phyloP scores from a whole-genome alignment of 2,113 vertebrate species.

The Scomber japonicus region DNA sequence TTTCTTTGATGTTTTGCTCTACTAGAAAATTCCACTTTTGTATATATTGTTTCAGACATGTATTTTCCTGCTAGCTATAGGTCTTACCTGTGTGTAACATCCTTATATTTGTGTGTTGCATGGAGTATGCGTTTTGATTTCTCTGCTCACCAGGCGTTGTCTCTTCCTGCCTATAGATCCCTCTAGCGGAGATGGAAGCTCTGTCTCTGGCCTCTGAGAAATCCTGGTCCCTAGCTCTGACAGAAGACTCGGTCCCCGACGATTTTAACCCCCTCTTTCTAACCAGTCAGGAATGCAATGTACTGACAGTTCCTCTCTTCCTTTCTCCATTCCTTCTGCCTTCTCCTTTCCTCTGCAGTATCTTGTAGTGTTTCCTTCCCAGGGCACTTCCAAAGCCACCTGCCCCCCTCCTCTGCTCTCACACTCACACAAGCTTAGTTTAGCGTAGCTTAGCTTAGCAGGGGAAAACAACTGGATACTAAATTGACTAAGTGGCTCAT shows the following conservation, averaged over 20 bases:
- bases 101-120: slow-evolving; percentile 42
- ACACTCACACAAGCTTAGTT: not conserved
- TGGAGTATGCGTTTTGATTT: slow-evolving; percentile 40
- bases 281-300: slow-evolving; percentile 97
- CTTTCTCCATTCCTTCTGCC: slow-evolving; percentile 66
- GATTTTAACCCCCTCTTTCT: slow-evolving; percentile 96
- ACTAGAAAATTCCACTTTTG: not conserved
- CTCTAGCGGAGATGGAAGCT: slow-evolving; percentile 99
- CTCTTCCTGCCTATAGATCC: slow-evolving; percentile 96
- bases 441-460: not conserved
- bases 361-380: slow-evolving; percentile 52
- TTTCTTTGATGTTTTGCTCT: slow-evolving; percentile 1
- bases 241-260: slow-evolving; percentile 95
- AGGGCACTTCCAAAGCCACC: slow-evolving; percentile 65
- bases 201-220: slow-evolving; percentile 99
- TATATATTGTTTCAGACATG: slow-evolving; percentile 7
- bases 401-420: slow-evolving; percentile 18
- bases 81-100: slow-evolving; percentile 39
- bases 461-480: not conserved
- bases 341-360: slow-evolving; percentile 69
- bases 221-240: slow-evolving; percentile 99
- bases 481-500: slow-evolving; percentile 7
- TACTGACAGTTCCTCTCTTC: slow-evolving; percentile 88
- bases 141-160: slow-evolving; percentile 90
- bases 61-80: slow-evolving; percentile 35